These are phyloP conservation scores for Nymphalis polychloros DNA, from an alignment of 2,888 invertebrate genomes.

Conservation along the genomic window DNA sequence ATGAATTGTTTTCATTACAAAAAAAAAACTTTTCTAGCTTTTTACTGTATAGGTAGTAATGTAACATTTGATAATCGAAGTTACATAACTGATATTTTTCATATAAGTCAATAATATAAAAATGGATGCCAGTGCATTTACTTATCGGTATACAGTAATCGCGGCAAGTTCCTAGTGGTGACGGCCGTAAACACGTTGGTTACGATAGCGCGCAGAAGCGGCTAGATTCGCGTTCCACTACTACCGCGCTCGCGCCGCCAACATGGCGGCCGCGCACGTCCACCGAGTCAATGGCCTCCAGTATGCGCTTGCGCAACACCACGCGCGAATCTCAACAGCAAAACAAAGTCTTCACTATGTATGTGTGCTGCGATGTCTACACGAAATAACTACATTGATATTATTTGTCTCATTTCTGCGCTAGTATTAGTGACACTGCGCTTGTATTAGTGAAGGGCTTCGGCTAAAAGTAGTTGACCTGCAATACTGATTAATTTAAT, in stretches of 20 bases:
- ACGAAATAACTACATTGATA: constrained; percentile 32
- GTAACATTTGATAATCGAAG: no score
- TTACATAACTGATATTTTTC: no score
- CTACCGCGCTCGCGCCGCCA: constrained; percentile 58
- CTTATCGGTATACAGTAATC: constrained; percentile 36
- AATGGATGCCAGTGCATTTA: constrained; percentile 22
- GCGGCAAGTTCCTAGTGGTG: constrained; percentile 24
- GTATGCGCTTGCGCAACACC: constrained; percentile 77
- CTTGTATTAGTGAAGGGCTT: constrained; percentile 68
- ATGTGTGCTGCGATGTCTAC: constrained; percentile 50
- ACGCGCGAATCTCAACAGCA: constrained; percentile 80
- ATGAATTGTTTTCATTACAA: no score
- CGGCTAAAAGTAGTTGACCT: constrained; percentile 61
- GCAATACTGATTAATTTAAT: constrained; percentile 71
- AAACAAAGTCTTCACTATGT: constrained; percentile 69
- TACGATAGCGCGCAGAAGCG: constrained; percentile 70
- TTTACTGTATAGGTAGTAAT: no score
- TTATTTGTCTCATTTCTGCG: constrained; percentile 55
- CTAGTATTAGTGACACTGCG: constrained; percentile 40
- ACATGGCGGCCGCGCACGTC: constrained; percentile 63
- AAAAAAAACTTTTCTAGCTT: no score
- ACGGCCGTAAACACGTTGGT: constrained; percentile 51
- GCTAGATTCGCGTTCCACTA: constrained; percentile 73
- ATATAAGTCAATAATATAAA: no score
- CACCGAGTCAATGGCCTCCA: constrained; percentile 79